Percentiles rank a stretch among this genome's conserved stretches.
Conservation (phyloP, 1,140 invertebrate genomes). For the Semibalanus balanoides region DNA sequence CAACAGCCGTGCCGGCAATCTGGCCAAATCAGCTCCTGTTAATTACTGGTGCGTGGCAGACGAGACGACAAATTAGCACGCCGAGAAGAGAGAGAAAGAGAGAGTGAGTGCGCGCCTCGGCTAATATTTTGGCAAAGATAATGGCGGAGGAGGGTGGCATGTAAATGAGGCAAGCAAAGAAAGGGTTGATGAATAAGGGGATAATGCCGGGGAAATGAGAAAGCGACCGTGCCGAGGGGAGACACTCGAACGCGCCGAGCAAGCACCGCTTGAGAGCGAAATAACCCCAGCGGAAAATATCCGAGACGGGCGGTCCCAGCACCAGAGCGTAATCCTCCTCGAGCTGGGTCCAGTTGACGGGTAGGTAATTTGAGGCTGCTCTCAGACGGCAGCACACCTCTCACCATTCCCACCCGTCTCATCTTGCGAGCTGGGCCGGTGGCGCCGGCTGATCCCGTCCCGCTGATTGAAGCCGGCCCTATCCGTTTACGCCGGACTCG, state of each 20-base stretch:
- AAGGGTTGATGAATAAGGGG: conserved; percentile 1
- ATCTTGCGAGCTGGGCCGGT: not conserved
- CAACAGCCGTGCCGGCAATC: not conserved
- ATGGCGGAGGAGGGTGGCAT: not conserved
- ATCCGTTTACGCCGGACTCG: not conserved
- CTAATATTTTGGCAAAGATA: conserved; percentile 2
- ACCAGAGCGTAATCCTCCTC: not conserved
- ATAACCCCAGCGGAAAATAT: not conserved
- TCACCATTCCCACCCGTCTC: not conserved
- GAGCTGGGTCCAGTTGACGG: not conserved
- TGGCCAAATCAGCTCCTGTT: not conserved
- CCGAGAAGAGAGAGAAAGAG: not conserved
- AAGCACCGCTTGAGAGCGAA: not conserved
- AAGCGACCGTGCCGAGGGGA: not conserved
- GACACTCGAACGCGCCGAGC: not conserved
- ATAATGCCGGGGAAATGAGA: not conserved
- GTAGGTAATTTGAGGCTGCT: not conserved
- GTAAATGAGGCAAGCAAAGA: not conserved
- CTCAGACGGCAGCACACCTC: not conserved
- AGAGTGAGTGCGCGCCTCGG: not conserved
- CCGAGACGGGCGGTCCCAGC: too few relatives aligned
- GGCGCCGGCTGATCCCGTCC: not conserved
- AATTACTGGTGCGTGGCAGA: not conserved
- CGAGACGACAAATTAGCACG: not conserved
- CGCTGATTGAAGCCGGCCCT: not conserved